Conservation (phyloP, 2,888 invertebrate species). For the Hipparchia semele region DNA sequence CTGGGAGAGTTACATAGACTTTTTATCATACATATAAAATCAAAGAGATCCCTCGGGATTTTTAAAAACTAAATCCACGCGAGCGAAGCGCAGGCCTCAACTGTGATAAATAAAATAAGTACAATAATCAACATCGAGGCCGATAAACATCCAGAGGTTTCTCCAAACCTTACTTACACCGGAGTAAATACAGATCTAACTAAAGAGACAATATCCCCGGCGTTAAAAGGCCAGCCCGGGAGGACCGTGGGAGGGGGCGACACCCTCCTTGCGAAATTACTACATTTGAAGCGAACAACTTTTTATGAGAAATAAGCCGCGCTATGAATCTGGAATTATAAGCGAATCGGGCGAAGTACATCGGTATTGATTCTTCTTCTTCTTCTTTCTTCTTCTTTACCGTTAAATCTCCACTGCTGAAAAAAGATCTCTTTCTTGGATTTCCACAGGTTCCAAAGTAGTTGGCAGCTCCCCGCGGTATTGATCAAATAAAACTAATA, state of each 20-base stretch:
- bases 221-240: constrained; percentile 80
- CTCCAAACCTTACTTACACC: constrained; percentile 61
- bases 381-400: too few species aligned
- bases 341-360: constrained; percentile 62
- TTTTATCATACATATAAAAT: too few species aligned
- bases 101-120: neutral
- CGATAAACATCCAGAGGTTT: constrained; percentile 43
- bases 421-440: too few species aligned
- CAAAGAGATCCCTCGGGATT: too few species aligned
- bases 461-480: constrained; percentile 30
- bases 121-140: constrained; percentile 16
- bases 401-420: too few species aligned
- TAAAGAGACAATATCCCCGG: constrained; percentile 81
- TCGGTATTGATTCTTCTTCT: constrained; percentile 35
- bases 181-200: constrained; percentile 79
- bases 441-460: too few species aligned
- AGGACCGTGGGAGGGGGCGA: constrained; percentile 58
- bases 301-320: constrained; percentile 81
- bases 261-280: constrained; percentile 78
- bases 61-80: neutral
- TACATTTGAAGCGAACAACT: constrained; percentile 82
- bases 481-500: constrained; percentile 43
- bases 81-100: too few species aligned
- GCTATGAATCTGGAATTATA: constrained; percentile 82
- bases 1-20: too few species aligned